phyloP scores from a whole-genome alignment of 1,140 invertebrate genomes.

The Phthorimaea operculella region DNA sequence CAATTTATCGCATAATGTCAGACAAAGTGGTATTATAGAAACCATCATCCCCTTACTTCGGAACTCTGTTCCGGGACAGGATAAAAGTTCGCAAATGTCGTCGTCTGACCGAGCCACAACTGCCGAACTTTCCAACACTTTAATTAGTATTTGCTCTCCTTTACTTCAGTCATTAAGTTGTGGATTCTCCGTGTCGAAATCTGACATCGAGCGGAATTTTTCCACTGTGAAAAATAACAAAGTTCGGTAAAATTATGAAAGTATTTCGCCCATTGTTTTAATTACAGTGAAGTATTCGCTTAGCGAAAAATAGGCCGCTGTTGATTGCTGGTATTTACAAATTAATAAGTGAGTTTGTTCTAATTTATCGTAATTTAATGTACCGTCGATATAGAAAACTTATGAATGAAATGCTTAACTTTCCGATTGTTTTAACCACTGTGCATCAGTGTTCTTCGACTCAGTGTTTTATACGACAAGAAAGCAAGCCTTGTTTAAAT shows the following conservation, averaged over 20 bases:
- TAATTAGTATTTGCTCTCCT: conserved; percentile 28
- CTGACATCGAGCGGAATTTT: conserved; percentile 26
- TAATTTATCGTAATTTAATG: too few relatives aligned
- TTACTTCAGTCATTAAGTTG: conserved; percentile 19
- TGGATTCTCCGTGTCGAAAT: conserved; percentile 22
- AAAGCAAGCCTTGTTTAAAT: too few relatives aligned
- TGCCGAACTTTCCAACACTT: conserved; percentile 47
- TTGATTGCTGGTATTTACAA: not conserved
- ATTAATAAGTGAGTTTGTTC: not conserved
- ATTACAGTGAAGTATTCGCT: not conserved
- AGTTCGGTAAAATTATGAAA: conserved; percentile 18
- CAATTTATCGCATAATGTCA: conserved; percentile 24
- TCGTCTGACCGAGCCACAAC: conserved; percentile 34
- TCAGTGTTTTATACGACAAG: too few relatives aligned
- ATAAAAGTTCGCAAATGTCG: conserved; percentile 42
- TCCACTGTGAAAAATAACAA: conserved; percentile 19
- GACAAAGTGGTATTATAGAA: conserved; percentile 20
- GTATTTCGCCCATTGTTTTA: conserved; percentile 13
- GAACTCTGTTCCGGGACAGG: conserved; percentile 24
- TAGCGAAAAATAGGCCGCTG: not conserved
- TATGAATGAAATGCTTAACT: too few relatives aligned
- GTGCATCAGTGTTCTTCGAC: too few relatives aligned
- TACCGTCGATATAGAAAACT: too few relatives aligned
- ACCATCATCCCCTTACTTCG: conserved; percentile 26
- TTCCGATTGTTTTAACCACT: too few relatives aligned